These are phyloP conservation scores for Choreutis nemorana DNA, from an alignment of 2,888 invertebrate genomes.

Conservation along the genomic window DNA sequence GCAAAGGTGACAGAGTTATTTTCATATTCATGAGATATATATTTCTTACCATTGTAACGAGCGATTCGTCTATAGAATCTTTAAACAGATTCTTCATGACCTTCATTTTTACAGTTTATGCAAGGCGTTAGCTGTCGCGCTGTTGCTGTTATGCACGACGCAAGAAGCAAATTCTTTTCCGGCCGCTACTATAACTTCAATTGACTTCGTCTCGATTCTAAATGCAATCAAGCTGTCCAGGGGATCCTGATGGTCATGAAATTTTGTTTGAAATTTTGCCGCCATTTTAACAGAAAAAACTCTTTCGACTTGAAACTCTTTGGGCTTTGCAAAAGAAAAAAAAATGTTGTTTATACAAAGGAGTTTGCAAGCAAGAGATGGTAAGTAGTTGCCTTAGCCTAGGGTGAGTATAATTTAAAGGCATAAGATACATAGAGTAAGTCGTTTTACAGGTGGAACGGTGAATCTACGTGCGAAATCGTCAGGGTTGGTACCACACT, in stretches of 20 bases:
- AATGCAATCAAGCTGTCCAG: conserved; percentile 29
- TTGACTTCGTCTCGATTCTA: conserved; percentile 22
- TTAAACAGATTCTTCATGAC: conserved; percentile 38
- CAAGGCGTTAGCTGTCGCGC: not conserved
- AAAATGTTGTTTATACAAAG: too few relatives aligned
- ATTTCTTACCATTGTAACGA: conserved; percentile 36
- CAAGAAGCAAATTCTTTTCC: conserved; percentile 22
- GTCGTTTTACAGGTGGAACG: too few relatives aligned
- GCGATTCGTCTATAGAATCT: conserved; percentile 35
- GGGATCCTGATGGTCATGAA: conserved; percentile 32
- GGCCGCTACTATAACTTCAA: conserved; percentile 25
- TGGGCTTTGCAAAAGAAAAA: too few relatives aligned
- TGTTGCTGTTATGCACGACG: conserved; percentile 23
- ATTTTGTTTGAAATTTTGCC: not conserved
- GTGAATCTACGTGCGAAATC: too few relatives aligned
- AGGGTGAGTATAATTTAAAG: too few relatives aligned
- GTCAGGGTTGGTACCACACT: too few relatives aligned
- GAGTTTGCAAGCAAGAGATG: too few relatives aligned
- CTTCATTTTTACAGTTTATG: conserved; percentile 25
- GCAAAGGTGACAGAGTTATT: too few relatives aligned
- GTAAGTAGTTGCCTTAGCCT: too few relatives aligned
- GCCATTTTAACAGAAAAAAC: conserved; percentile 1
- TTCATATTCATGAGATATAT: too few relatives aligned
- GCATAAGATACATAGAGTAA: too few relatives aligned
- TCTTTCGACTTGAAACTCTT: conserved; percentile 2